Base-by-base conservation (phyloP, 92 coral and sea anemone genomes). In the Phenganax stokvisi region DNA sequence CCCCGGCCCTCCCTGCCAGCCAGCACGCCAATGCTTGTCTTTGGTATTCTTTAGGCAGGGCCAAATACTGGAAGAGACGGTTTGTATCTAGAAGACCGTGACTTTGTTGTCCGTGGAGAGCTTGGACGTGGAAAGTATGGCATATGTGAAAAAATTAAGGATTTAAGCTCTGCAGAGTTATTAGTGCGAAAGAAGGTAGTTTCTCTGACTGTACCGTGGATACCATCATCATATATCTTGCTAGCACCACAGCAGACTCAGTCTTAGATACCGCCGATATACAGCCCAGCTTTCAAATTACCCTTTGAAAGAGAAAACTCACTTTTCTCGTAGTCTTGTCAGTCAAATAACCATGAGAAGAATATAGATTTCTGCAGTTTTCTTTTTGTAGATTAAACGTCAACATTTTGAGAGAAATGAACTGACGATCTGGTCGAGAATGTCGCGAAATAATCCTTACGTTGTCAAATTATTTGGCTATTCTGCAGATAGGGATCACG, bases 401-500 rank as follows among this genome's bases (percentile, higher is more conserved):
- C 58, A 67, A 7, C 85, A 82, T 12, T 92, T 87, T 91, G 84
- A 91, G 6, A 29, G 3, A 6, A 64, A 47, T 7, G 97, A 91
- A 70, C 55, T 91, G 27, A 57, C 47, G 0, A 71, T 86, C 3
- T 92, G 97, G 97, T 82, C 87, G 11, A 75, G 47, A 25, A 55
- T 91, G 56, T 68, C 85, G 8, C 88, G 89, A 13, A 76, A 72
- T 10, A 87, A 81, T 62, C 83, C 82, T 0, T 83, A 87, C 55
- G 85, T 89, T 28, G 60, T 92, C 61, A 80, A 80, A 67, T 71
- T 89, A 51, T 91, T 66, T 80, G 97, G 97, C 13, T 96, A 96
- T 10, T 84, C 85, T 1, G 69, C 80, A 51, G 73, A 58, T 8
- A 75, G 80, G 0, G 63, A 84, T 0, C 17, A 69, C 25, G 87